A percentile compares a stretch with the other conserved stretches of the same genome.
These are phyloP conservation scores for Hydroisotoma schaefferi DNA, from an alignment of 2,888 invertebrate genomes.

Conservation along the genomic window DNA sequence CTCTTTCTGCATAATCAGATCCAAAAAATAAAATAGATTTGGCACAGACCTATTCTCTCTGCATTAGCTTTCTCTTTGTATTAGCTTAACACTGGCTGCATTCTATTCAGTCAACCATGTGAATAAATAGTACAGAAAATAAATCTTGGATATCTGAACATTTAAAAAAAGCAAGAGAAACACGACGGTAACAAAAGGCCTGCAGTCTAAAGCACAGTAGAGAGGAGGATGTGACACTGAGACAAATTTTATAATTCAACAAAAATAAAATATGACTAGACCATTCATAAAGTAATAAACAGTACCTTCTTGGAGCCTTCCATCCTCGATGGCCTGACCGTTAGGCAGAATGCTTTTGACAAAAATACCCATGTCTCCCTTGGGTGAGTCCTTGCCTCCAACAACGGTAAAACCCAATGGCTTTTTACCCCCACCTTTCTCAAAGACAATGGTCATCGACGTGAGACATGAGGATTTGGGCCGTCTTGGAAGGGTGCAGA, in stretches of 20 bases:
- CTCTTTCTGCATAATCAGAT: too few relatives aligned
- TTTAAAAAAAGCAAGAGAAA: too few relatives aligned
- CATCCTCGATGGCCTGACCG: conserved; percentile 81
- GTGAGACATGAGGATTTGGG: conserved; percentile 67
- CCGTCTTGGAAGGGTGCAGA: conserved; percentile 69
- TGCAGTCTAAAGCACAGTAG: too few relatives aligned
- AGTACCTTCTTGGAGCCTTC: conserved; percentile 76
- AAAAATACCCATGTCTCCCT: conserved; percentile 83
- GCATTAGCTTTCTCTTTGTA: too few relatives aligned
- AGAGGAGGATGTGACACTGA: neutral
- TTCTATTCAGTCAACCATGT: too few relatives aligned
- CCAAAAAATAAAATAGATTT: too few relatives aligned
- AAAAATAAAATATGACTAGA: neutral
- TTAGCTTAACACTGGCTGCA: too few relatives aligned
- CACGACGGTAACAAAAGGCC: too few relatives aligned
- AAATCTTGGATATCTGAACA: too few relatives aligned
- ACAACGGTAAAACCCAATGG: conserved; percentile 87
- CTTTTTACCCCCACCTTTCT: conserved; percentile 78
- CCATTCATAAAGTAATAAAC: neutral
- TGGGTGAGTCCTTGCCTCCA: conserved; percentile 81
- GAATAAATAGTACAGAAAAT: too few relatives aligned
- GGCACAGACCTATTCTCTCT: too few relatives aligned
- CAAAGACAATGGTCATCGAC: conserved; percentile 63
- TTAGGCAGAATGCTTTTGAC: conserved; percentile 82
- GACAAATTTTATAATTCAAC: conserved; percentile 1